phyloP scores from a whole-genome alignment of 2,888 invertebrate genomes.

The Leptura quadrifasciata region DNA sequence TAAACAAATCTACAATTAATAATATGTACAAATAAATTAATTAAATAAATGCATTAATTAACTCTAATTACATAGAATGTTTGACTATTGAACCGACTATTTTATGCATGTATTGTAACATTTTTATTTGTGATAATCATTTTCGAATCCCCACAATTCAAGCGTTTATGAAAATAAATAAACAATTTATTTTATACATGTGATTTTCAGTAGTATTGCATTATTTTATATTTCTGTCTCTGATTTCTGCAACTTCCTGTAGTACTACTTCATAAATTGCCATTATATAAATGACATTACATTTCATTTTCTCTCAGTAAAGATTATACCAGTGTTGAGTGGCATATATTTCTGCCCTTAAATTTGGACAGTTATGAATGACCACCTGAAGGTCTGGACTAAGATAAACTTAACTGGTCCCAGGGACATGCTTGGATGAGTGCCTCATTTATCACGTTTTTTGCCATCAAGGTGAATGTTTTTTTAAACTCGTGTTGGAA shows the following conservation, averaged over 20 bases:
- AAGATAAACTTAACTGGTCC: constrained; percentile 38
- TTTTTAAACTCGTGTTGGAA: constrained; percentile 27
- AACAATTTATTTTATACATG: no score
- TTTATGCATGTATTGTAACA: no score
- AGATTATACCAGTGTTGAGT: constrained; percentile 11
- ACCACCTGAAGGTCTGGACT: constrained; percentile 40
- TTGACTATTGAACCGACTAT: no score
- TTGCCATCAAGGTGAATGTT: constrained; percentile 31
- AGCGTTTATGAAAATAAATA: no score
- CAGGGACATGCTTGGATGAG: constrained; percentile 42
- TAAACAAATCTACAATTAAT: no score
- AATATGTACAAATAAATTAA: no score
- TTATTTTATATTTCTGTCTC: neutral
- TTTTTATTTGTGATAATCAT: no score
- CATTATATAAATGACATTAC: constrained; percentile 13
- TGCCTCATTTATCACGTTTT: constrained; percentile 43
- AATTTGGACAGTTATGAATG: constrained; percentile 43
- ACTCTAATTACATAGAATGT: no score
- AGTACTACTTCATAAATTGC: neutral
- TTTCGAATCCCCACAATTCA: no score
- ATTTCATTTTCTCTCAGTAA: neutral
- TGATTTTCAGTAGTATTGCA: neutral
- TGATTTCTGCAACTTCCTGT: neutral
- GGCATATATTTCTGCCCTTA: constrained; percentile 22
- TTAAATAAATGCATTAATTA: no score